Percentiles rank a stretch among this genome's conserved stretches.
phyloP scores from a whole-genome alignment of 2,113 vertebrate genomes.

The Eidolon helvum region DNA sequence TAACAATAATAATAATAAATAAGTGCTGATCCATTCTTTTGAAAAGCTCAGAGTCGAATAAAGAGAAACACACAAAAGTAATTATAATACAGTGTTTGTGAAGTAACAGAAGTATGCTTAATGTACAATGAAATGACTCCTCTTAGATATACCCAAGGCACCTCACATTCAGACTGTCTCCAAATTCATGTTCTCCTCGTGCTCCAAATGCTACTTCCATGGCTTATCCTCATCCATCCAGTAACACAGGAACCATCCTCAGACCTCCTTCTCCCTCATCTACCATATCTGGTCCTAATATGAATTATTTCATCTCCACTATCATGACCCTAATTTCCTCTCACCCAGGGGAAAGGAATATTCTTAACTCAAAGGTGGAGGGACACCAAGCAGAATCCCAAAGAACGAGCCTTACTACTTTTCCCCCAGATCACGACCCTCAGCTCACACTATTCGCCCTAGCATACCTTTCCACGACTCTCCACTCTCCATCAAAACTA shows the following conservation, averaged over 20 bases:
- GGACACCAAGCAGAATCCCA: neutral
- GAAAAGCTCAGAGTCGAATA: neutral
- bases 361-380: neutral
- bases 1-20: neutral
- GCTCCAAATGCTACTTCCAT: too few relatives aligned
- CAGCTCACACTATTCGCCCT: neutral
- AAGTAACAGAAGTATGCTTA: neutral
- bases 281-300: neutral
- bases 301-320: neutral
- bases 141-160: neutral
- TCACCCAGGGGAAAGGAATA: neutral
- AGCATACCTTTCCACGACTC: neutral
- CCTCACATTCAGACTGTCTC: neutral
- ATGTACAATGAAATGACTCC: neutral
- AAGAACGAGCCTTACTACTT: neutral
- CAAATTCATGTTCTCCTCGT: neutral
- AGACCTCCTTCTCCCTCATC: neutral
- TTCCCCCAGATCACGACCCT: too few relatives aligned
- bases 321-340: neutral
- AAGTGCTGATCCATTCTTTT: neutral
- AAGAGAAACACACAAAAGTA: neutral
- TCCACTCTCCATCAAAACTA: neutral
- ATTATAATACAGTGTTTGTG: neutral
- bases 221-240: neutral
- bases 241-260: neutral